Evolutionary conservation across 2,113 vertebrate genomes (phyloP).

Genomic region (Hemichromis elongatus): DNA sequence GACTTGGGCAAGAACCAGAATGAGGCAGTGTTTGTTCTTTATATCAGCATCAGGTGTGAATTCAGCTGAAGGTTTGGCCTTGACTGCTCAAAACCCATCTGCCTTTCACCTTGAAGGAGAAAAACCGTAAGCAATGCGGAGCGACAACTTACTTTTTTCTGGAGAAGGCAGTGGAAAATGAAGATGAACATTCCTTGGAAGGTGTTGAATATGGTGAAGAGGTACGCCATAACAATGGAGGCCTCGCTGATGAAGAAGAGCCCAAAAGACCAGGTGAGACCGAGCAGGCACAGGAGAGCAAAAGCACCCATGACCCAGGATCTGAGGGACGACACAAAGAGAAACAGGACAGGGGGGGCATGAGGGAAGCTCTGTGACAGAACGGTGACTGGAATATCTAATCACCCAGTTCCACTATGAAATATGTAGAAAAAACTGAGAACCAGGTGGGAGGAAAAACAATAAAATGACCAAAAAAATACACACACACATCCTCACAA

Average conservation of each 20-base stretch:
- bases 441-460: slow-evolving; percentile 1
- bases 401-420: not conserved
- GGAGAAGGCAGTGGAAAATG: slow-evolving; percentile 97
- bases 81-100: not conserved
- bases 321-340: slow-evolving; percentile 70
- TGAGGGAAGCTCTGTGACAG: not conserved
- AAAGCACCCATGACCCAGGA: slow-evolving; percentile 98
- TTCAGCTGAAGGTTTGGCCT: not conserved
- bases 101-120: slow-evolving; percentile 1
- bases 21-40: slow-evolving; percentile 18
- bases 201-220: slow-evolving; percentile 98
- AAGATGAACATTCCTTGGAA: slow-evolving; percentile 99
- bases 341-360: not conserved
- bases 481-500: not conserved
- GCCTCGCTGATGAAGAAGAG: slow-evolving; percentile 95
- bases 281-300: slow-evolving; percentile 92
- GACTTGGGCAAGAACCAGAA: slow-evolving; percentile 10
- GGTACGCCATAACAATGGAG: slow-evolving; percentile 95
- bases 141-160: slow-evolving; percentile 88
- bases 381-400: not conserved
- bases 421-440: not conserved
- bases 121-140: not conserved
- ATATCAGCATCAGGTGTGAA: slow-evolving; percentile 7
- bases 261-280: slow-evolving; percentile 96
- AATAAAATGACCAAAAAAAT: not conserved